These are phyloP conservation scores for Harpagifer antarcticus DNA, from an alignment of 2,797 vertebrate species.

Conservation along the genomic window DNA sequence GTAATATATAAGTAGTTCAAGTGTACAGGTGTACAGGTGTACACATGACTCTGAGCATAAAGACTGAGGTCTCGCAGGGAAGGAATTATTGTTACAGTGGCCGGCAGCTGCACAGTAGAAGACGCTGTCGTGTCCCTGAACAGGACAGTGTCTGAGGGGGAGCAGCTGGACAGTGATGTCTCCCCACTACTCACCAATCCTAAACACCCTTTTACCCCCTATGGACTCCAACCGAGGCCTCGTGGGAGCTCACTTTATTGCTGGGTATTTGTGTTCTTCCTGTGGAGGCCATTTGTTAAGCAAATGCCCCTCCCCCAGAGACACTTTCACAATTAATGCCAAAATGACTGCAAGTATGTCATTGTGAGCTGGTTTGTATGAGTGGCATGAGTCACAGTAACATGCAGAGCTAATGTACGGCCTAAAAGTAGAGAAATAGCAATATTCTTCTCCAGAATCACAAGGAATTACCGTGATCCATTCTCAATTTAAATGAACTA, in stretches of 20 bases:
- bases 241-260: conserved; percentile 48
- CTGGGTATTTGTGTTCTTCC: conserved; percentile 49
- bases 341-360: conserved; percentile 20
- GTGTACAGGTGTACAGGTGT: conserved; percentile 18
- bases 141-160: conserved; percentile 20
- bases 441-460: not conserved
- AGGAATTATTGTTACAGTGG: conserved; percentile 30
- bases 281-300: conserved; percentile 46
- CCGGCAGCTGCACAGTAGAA: conserved; percentile 52
- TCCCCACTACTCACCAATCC: conserved; percentile 53
- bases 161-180: conserved; percentile 67
- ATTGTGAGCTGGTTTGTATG: conserved; percentile 26
- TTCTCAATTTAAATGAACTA: not conserved
- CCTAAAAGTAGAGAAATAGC: not conserved
- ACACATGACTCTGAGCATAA: not conserved
- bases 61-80: not conserved
- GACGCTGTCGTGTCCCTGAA: conserved; percentile 34
- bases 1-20: not conserved
- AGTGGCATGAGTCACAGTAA: conserved; percentile 12
- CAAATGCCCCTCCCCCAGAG: conserved; percentile 41
- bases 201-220: conserved; percentile 53
- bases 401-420: not conserved
- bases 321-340: conserved; percentile 40
- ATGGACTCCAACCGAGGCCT: conserved; percentile 31
- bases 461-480: no score